Evolutionary conservation across 2,888 invertebrate species (phyloP), one percentile per base, ranked within the genome.

Genomic region (Cephalotes varians): DNA sequence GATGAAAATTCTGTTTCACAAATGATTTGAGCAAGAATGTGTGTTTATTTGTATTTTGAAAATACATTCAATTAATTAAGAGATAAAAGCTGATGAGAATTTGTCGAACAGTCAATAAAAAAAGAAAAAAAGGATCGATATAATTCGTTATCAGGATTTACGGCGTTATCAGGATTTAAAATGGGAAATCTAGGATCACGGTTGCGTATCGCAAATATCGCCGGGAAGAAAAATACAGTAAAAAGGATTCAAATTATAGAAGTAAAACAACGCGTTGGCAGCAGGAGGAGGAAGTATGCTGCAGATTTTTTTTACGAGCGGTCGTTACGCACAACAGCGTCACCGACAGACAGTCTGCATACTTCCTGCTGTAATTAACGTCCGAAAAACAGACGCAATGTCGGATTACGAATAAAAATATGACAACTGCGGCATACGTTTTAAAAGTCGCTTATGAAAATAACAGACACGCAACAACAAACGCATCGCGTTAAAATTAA

Each of bases 391-490:
- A 80, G 56, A 67, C 65, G 67, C 49, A 34, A 60, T 40, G 47
- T 76, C 81, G 77, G 56, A 67, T 47, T 77, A 56, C 67, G 58
- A 60, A 77, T 82, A 51, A 82, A 82, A 82, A 82, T 67, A 82
- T 79, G 77, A 79, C 71, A 69, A 69, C 65, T 31, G 60, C 58
- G 58, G 60, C 65, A 37, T 54, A 60, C 25, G 77, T 37, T 77
- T 77, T 79, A 77, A 56, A 69, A 67, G 60, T 77, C 44, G 65
- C 51, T 76, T 69, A 67, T 64, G 37, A 77, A 69, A 60, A 60
- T 82, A 77, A 74, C 81, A 81, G 64, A n/a, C 49, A 31, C 28
- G 28, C n/a, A 6, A n/a, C 56, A 71, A 64, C 85, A 72, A 84
- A 56, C 67, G 77, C 44, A 40, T 21, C 31, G 31, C 56, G 56